Base-by-base conservation (phyloP, 2,888 invertebrate species). In the Selenia dentaria region DNA sequence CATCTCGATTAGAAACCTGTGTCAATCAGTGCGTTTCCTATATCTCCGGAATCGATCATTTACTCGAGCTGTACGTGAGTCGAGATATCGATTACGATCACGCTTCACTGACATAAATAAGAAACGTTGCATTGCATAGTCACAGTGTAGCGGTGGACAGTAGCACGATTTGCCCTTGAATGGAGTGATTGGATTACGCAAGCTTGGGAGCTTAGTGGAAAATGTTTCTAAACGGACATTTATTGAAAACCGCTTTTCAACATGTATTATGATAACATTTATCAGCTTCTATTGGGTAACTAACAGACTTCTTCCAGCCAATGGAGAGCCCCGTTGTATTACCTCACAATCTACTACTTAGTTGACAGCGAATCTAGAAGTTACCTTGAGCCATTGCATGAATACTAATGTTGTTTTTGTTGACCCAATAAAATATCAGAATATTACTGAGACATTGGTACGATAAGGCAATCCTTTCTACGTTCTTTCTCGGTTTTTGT, bases 81-180 rank as follows among this genome's bases (percentile, higher is more conserved):
- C 46, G 46, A 47, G 50, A 51, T 54, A 57, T 61, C 54, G 55
- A 52, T 58, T 55, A 51, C 52, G 45, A 52, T 53, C 59, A 47
- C 41, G 56, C 51, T 59, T 59, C 61, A 50, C 59, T 62, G 63
- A 59, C 61, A 63, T 56, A 62, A 58, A 63, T 68, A 61, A 49
- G 51, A 41, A 28, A 10, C 5, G 51, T 31, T 46, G 45, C 5
- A 50, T 31, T 46, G 45, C 47, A 51, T 52, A 51, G 53, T 46
- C 61, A 52, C 54, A 56, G 56, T 54, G 25, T 32, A 32, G 40
- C 26, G 35, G 40, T 33, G 34, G 37, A 42, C 46, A 49, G 51
- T 43, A 48, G 31, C 27, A 22, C 37, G 37, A 44, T 18, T 38
- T 38, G 28, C 16, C 40, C 31, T 38, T 35, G 28, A 34, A 20